Evolutionary conservation across 2,888 invertebrate species (phyloP).

Genomic region (Macrosoma leucophasiata): DNA sequence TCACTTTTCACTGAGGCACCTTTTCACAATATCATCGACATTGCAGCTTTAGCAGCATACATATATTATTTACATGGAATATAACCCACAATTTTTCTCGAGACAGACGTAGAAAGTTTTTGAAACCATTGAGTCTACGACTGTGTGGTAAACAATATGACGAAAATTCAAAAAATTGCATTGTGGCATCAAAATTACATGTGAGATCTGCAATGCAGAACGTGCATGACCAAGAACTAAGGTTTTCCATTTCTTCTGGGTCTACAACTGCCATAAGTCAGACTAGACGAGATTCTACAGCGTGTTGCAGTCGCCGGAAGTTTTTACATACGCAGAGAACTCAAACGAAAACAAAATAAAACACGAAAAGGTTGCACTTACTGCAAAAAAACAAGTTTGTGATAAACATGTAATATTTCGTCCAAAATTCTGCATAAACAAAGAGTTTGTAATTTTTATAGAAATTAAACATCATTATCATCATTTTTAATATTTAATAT

Average conservation of each 20-base stretch:
- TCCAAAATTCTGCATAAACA: constrained; percentile 9
- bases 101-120: constrained; percentile 9
- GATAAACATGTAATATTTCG: constrained; percentile 13
- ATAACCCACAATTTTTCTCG: constrained; percentile 3
- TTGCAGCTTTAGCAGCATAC: constrained; percentile 12
- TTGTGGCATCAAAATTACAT: constrained; percentile 15
- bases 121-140: constrained; percentile 14
- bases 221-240: constrained; percentile 13
- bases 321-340: constrained; percentile 14
- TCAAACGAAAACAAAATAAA: constrained; percentile 12
- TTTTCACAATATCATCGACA: constrained; percentile 14
- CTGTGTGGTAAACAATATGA: constrained; percentile 11
- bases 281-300: constrained; percentile 16
- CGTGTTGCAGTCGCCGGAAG: constrained; percentile 12
- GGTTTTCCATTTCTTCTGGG: constrained; percentile 8
- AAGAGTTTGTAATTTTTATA: constrained; percentile 9
- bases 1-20: no score
- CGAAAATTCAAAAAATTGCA: constrained; percentile 13
- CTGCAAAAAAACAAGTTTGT: constrained; percentile 16
- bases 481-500: no score
- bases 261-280: constrained; percentile 9
- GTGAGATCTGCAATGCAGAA: constrained; percentile 17
- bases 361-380: constrained; percentile 10
- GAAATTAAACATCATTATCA: constrained; percentile 9
- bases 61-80: constrained; percentile 12